phyloP scores from a whole-genome alignment of 2,888 invertebrate genomes.

The Neoitamus cyanurus region DNA sequence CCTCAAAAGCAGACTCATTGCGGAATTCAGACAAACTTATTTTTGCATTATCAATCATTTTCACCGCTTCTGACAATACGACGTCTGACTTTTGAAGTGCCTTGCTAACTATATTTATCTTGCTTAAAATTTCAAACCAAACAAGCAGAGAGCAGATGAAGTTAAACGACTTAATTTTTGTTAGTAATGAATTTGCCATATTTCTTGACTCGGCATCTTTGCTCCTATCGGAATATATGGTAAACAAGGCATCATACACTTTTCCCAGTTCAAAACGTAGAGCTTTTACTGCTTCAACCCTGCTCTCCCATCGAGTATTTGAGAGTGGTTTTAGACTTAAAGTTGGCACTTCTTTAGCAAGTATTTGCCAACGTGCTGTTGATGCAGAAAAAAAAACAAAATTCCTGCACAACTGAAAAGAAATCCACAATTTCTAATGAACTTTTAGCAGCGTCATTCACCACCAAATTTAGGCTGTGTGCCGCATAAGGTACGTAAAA shows the following conservation, averaged over 20 bases:
- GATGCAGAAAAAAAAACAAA: constrained; percentile 56
- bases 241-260: neutral
- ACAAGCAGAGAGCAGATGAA: neutral
- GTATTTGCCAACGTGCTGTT: constrained; percentile 52
- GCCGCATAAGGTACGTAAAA: neutral
- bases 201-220: neutral
- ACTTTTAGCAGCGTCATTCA: constrained; percentile 56
- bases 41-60: neutral
- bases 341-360: constrained; percentile 35
- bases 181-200: neutral
- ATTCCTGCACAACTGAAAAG: constrained; percentile 55
- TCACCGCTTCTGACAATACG: neutral
- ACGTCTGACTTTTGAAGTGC: neutral
- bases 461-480: constrained; percentile 54
- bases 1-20: neutral
- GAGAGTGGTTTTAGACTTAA: constrained; percentile 44
- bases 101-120: constrained; percentile 5
- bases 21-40: neutral
- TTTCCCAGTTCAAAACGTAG: neutral
- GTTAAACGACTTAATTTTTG: neutral
- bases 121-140: neutral
- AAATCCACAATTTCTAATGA: constrained; percentile 52
- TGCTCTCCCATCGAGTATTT: constrained; percentile 40
- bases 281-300: neutral
- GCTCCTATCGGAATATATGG: neutral